Evolutionary conservation across 37 sponge, comb jelly and placozoan species (phyloP).

Genomic region (Bolinopsis microptera): DNA sequence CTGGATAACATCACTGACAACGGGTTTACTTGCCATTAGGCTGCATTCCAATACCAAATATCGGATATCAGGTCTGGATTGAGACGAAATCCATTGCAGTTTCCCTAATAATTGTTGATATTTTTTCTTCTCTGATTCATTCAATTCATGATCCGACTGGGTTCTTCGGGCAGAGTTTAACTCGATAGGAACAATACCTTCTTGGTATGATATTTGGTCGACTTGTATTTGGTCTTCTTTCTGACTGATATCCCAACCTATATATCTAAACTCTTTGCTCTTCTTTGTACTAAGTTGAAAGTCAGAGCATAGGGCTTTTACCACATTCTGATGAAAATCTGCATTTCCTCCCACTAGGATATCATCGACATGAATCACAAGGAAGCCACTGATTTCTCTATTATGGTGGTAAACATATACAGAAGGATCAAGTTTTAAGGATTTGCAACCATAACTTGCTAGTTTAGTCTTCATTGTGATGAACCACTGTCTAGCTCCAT

Average conservation of each 20-base stretch:
- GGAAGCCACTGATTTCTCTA: background rate
- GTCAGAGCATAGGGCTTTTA: background rate
- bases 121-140: background rate
- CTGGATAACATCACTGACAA: background rate
- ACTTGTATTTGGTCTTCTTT: background rate
- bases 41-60: background rate
- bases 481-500: background rate
- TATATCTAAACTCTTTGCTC: background rate
- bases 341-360: background rate
- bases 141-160: background rate
- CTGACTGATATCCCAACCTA: slow-evolving; percentile 1
- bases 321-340: background rate
- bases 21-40: background rate
- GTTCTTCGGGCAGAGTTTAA: background rate
- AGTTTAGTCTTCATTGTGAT: slow-evolving; percentile 20
- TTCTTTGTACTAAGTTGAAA: background rate
- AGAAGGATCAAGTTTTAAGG: background rate
- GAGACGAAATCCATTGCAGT: slow-evolving; percentile 42
- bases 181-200: background rate
- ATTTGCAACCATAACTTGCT: background rate
- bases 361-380: slow-evolving; percentile 10
- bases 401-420: background rate
- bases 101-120: slow-evolving; percentile 28
- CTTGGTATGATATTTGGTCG: slow-evolving; percentile 10
- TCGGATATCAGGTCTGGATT: background rate